Evolutionary conservation across 2,797 vertebrate species (phyloP).

Genomic region (Chelon labrosus): DNA sequence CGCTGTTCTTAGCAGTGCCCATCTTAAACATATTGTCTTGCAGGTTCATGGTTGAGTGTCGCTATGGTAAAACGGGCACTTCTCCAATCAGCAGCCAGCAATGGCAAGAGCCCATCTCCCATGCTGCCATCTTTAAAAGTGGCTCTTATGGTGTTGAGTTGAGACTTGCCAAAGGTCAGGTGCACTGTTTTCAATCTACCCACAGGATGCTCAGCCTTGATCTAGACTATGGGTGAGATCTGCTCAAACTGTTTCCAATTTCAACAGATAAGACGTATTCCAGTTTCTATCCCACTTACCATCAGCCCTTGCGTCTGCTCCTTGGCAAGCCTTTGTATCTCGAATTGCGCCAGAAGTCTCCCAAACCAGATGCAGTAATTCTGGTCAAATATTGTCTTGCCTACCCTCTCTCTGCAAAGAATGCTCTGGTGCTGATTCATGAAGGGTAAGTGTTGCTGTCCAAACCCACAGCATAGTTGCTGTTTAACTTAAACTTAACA

Average conservation of each 20-base stretch:
- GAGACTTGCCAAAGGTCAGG: slow-evolving; percentile 75
- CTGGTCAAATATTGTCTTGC: slow-evolving; percentile 85
- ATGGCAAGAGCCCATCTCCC: slow-evolving; percentile 62
- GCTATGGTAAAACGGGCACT: slow-evolving; percentile 54
- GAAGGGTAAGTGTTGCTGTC: slow-evolving; percentile 74
- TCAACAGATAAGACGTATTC: slow-evolving; percentile 71
- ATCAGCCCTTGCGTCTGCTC: slow-evolving; percentile 70
- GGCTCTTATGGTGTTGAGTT: slow-evolving; percentile 73
- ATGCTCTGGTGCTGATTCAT: slow-evolving; percentile 80
- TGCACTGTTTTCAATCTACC: neutral
- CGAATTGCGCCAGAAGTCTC: slow-evolving; percentile 70
- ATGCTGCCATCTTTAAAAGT: slow-evolving; percentile 24
- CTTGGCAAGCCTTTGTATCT: slow-evolving; percentile 79
- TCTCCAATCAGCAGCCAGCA: slow-evolving; percentile 44
- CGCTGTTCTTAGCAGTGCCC: neutral
- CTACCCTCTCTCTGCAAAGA: slow-evolving; percentile 80
- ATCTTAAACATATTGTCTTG: neutral
- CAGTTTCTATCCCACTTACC: slow-evolving; percentile 56
- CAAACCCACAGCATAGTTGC: neutral
- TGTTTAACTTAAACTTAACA: neutral
- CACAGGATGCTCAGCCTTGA: no score
- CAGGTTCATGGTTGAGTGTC: slow-evolving; percentile 84
- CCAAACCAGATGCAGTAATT: slow-evolving; percentile 63
- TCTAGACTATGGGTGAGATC: no score
- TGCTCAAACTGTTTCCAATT: neutral